Percentiles rank a stretch among this genome's conserved stretches.
Conservation (phyloP, 2,113 vertebrate genomes). For the Cisticola juncidis region DNA sequence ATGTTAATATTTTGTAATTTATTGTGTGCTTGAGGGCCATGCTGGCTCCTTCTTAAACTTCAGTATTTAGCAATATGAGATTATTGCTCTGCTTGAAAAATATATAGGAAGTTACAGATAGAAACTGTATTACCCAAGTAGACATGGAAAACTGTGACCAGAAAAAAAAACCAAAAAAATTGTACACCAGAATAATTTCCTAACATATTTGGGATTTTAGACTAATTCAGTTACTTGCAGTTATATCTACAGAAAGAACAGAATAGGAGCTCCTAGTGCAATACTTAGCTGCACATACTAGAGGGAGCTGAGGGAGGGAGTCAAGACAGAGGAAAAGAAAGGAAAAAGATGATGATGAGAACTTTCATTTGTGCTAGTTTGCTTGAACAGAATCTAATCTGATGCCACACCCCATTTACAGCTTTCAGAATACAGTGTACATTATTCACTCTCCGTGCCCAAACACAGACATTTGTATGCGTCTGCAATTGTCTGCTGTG, state of each 20-base stretch:
- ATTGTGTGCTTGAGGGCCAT: neutral
- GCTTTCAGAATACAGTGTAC: neutral
- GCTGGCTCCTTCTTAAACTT: neutral
- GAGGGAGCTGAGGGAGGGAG: constrained; percentile 11
- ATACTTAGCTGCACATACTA: neutral
- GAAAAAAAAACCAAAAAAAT: neutral
- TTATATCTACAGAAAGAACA: neutral
- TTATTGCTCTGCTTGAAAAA: neutral
- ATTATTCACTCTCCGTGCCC: neutral
- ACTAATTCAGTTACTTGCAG: neutral
- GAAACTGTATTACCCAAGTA: neutral
- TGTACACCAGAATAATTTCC: neutral
- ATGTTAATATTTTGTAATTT: neutral
- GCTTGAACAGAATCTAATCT: neutral
- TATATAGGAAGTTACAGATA: neutral
- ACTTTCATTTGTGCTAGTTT: neutral
- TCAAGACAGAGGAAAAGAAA: neutral
- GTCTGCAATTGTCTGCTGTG: neutral
- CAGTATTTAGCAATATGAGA: neutral
- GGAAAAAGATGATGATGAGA: neutral
- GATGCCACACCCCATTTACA: neutral
- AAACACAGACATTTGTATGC: neutral
- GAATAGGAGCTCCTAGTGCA: neutral
- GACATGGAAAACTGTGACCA: neutral
- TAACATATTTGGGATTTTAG: neutral